Evolutionary conservation across 2,113 vertebrate genomes (phyloP), one percentile per base, ranked within the genome.

Genomic region (Puma concolor): DNA sequence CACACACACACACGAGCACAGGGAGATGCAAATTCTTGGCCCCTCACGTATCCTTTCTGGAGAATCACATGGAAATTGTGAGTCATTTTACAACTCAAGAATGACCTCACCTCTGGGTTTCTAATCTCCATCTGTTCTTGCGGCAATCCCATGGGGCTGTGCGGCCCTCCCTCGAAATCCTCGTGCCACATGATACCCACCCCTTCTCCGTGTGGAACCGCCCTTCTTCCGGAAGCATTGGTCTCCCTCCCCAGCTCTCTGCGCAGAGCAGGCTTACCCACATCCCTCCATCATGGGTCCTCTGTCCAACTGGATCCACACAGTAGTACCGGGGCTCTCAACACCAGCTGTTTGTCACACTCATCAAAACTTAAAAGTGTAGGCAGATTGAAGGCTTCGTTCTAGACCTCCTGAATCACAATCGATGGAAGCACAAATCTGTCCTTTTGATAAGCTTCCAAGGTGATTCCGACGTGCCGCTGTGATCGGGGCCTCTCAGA

Each of bases 61-160:
- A 95, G 50, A 83, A n/a, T 57, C 41, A 25, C 48, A 17, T 19
- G 54, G 48, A 89, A 44, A 4, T 71, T 63, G 48, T 80, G 15
- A 88, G 67, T 97, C 72, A 57, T 54, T 93, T 89, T 66, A 84
- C 1, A 71, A 36, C 63, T 82, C 48, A 66, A n/a, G 29, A 19
- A 94, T 84, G 69, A 96, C 48, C n/a, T 84, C 10, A 79, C 50
- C 16, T 86, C 69, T 48, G 63, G 44, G 23, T 16, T 86, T 66
- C 64, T 83, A 5, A 19, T 63, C 29, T 93, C 16, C 14, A 29
- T 71, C 41, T 79, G 10, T 91, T 76, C 48, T 14, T 36, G 54
- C 25, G 57, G 52, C 50, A 60, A 33, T 48, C 38, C 50, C 41
- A 69, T 31, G 15, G 16, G 57, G 15, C 86, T 27, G 0, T 63